A percentile compares a stretch with the other conserved stretches of the same genome.
Conservation (phyloP, 2,797 vertebrate species). For the Sparidentex hasta region DNA sequence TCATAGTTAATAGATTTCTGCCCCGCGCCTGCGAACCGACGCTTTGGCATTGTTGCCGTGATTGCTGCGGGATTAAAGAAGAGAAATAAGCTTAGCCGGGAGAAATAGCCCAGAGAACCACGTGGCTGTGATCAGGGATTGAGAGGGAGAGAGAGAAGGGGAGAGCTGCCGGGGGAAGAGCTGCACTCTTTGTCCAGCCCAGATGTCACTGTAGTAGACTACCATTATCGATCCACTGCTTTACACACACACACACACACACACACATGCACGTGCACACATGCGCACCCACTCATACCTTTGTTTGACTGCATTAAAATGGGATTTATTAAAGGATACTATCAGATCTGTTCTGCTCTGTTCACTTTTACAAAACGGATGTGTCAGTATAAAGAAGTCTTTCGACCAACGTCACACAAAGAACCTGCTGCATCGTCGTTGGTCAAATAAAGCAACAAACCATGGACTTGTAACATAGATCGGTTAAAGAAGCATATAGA, state of each 20-base stretch:
- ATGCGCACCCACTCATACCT: not conserved
- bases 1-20: constrained; percentile 79
- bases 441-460: not conserved
- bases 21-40: constrained; percentile 40
- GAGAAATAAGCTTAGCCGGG: constrained; percentile 81
- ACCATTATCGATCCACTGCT: constrained; percentile 75
- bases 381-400: not conserved
- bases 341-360: constrained; percentile 8
- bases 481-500: not conserved
- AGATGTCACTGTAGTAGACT: constrained; percentile 81
- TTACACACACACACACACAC: constrained; percentile 43
- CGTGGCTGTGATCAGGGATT: constrained; percentile 78
- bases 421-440: not conserved
- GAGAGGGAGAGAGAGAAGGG: constrained; percentile 58
- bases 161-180: constrained; percentile 64
- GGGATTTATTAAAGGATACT: constrained; percentile 24
- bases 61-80: constrained; percentile 83
- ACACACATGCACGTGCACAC: constrained; percentile 28
- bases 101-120: constrained; percentile 78
- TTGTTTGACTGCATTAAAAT: constrained; percentile 44
- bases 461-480: not conserved
- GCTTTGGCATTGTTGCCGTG: constrained; percentile 74
- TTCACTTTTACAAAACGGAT: constrained; percentile 10
- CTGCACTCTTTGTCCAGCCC: constrained; percentile 77
- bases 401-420: not conserved